Conservation (phyloP, 2,113 vertebrate species). For the Eira barbara region DNA sequence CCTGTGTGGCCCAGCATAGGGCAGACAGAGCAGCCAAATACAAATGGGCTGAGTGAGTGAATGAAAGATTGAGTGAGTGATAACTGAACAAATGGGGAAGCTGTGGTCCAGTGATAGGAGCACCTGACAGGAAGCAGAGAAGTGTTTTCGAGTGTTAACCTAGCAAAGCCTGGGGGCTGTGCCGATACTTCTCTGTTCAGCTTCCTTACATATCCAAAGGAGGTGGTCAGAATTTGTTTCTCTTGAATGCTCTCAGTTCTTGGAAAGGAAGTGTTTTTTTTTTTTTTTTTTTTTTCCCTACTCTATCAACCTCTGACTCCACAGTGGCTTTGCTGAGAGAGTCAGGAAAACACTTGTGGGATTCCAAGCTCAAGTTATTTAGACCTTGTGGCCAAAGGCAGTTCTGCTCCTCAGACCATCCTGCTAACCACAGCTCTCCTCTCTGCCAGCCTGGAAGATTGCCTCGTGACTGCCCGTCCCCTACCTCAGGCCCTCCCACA, state of each 20-base stretch:
- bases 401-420: background rate
- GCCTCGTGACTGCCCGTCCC: too few relatives aligned
- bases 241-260: background rate
- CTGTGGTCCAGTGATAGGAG: background rate
- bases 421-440: background rate
- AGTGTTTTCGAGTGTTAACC: background rate
- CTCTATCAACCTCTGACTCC: background rate
- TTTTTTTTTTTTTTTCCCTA: background rate
- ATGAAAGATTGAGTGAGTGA: background rate
- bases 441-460: background rate
- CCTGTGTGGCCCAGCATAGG: background rate
- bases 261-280: background rate
- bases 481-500: background rate
- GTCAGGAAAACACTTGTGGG: background rate
- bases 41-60: background rate
- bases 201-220: background rate
- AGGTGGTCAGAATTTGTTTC: background rate
- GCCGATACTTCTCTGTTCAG: background rate
- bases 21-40: background rate
- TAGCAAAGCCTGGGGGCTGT: fast-evolving
- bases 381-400: background rate
- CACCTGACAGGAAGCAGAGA: background rate
- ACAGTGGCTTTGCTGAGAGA: background rate
- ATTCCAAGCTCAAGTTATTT: background rate
- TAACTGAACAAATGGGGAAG: background rate